Base-by-base conservation (phyloP, 2,888 invertebrate genomes). In the Desoria tigrina region DNA sequence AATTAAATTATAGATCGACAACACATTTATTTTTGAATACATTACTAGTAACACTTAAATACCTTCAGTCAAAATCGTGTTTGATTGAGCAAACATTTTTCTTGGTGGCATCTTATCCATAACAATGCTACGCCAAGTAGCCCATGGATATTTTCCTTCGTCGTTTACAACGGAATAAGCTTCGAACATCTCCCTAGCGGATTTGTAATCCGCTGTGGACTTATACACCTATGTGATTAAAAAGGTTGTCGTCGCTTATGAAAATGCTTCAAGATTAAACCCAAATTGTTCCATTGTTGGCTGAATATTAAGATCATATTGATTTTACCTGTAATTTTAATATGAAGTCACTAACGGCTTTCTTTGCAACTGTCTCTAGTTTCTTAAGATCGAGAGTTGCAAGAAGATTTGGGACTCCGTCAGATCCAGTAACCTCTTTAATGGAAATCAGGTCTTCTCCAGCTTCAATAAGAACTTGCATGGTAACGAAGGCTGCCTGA, bases 11-110 rank as follows among this genome's bases (percentile, higher is more conserved):
- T 16, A 16, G 16, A n/a, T n/a, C n/a, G n/a, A n/a, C n/a, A n/a
- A n/a, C n/a, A n/a, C n/a, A n/a, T n/a, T n/a, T 24, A 27, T n/a
- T n/a, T 66, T 54, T 59, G 45, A 18, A 62, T 54, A 61, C 42
- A 57, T n/a, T 62, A 23, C 21, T 3, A 42, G 24, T 27, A 24
- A 32, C 1, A 50, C 14, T 64, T 59, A 3, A n/a, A 21, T 16
- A 27, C n/a, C 18, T 49, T 18, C 85, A 77, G 84, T 80, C 37
- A 87, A 70, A 23, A 81, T 77, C 0, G 95, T 94, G 80, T 95
- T 95, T 32, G 92, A 86, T 79, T 95, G 95, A 23, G 94, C 91
- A 78, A 94, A 89, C 79, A 96, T 89, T 79, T 92, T 92, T 62
- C 95, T 83, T 0, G 96, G 95, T 79, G 93, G 92, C 78, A 94